Evolutionary conservation across 2,797 vertebrate genomes (phyloP).

Genomic region (Notamacropus eugenii): DNA sequence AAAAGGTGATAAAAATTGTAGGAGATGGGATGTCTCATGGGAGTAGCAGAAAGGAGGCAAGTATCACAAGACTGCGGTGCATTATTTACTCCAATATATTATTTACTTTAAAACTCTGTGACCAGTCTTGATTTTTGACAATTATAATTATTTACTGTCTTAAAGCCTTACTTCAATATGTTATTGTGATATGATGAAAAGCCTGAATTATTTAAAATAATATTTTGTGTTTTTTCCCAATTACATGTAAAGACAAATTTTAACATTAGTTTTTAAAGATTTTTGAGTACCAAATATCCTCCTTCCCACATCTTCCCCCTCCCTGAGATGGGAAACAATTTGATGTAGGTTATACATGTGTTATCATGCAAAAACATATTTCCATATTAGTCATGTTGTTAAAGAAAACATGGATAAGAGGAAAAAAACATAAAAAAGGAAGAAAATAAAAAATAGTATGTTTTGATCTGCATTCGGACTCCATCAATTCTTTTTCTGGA

Average conservation of each 20-base stretch:
- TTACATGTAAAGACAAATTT: background rate
- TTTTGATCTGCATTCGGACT: background rate
- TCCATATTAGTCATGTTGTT: background rate
- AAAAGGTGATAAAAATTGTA: background rate
- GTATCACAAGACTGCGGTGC: background rate
- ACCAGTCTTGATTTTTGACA: background rate
- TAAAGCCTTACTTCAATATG: background rate
- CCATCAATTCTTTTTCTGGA: background rate
- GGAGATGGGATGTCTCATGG: background rate
- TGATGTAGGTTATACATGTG: background rate
- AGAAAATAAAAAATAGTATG: background rate
- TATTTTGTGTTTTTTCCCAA: background rate
- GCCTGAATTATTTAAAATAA: background rate
- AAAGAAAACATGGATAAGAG: background rate
- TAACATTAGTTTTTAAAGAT: background rate
- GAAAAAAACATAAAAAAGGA: background rate
- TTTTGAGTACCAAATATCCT: background rate
- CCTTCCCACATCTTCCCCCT: background rate
- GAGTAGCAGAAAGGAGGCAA: background rate
- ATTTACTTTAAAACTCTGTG: background rate
- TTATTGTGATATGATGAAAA: background rate
- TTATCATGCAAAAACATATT: background rate
- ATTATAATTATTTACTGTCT: background rate
- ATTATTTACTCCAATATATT: background rate
- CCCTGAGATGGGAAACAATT: background rate